A percentile compares a stretch with the other conserved stretches of the same genome.
Conservation (phyloP, 2,113 vertebrate genomes). For the Uropsilus gracilis region DNA sequence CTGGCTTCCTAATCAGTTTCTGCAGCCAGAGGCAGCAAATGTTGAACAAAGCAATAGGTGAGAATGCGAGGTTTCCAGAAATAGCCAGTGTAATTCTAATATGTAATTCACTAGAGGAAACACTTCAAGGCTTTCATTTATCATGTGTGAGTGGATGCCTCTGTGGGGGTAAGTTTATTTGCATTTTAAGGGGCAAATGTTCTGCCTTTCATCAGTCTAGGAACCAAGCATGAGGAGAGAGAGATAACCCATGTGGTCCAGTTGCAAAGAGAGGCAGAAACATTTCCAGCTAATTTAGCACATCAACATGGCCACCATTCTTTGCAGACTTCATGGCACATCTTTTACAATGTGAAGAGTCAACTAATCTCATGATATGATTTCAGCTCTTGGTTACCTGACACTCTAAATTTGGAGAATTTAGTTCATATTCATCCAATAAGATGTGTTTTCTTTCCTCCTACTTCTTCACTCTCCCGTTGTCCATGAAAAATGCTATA, state of each 20-base stretch:
- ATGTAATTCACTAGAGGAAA: slow-evolving; percentile 62
- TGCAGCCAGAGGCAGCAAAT: slow-evolving; percentile 56
- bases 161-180: slow-evolving; percentile 45
- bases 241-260: neutral
- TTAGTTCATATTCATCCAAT: neutral
- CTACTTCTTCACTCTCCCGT: neutral
- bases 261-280: neutral
- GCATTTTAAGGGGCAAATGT: slow-evolving; percentile 59
- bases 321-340: neutral
- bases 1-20: slow-evolving; percentile 71
- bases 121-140: slow-evolving; percentile 67
- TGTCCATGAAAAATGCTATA: neutral
- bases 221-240: neutral
- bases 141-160: slow-evolving; percentile 52
- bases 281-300: neutral
- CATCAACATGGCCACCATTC: no score
- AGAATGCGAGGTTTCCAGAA: slow-evolving; percentile 44
- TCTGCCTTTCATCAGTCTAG: slow-evolving; percentile 42
- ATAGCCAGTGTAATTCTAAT: slow-evolving; percentile 69
- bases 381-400: no score
- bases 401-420: neutral
- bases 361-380: neutral
- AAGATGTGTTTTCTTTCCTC: neutral
- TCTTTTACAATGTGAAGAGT: neutral
- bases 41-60: slow-evolving; percentile 63